Conservation (phyloP, 2,888 invertebrate genomes). For the Endomychus coccineus region DNA sequence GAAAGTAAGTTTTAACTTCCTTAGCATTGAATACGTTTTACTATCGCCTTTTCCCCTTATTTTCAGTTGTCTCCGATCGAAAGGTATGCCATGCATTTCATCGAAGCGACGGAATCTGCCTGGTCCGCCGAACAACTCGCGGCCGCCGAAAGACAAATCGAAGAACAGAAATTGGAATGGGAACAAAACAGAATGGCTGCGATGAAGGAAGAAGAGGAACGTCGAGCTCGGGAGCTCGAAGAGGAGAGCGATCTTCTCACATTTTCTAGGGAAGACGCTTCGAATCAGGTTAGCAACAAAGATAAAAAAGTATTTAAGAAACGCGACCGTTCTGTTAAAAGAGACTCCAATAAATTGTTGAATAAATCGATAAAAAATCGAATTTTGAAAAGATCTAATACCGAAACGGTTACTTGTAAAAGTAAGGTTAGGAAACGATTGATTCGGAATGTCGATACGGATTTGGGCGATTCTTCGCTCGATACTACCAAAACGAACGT, state of each 20-base stretch:
- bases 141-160: conserved; percentile 82
- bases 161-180: conserved; percentile 80
- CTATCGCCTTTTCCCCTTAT: conserved; percentile 6
- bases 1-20: conserved; percentile 53
- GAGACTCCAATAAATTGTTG: neutral
- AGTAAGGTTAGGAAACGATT: conserved; percentile 7
- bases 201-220: conserved; percentile 58
- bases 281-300: conserved; percentile 71
- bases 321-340: conserved; percentile 5
- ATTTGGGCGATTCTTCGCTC: conserved; percentile 4
- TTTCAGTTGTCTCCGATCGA: conserved; percentile 86
- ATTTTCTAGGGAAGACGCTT: conserved; percentile 69
- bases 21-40: neutral
- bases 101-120: conserved; percentile 77
- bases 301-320: conserved; percentile 23
- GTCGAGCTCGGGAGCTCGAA: conserved; percentile 52
- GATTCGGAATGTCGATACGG: conserved; percentile 16
- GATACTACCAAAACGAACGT: conserved; percentile 12
- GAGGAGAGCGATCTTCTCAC: conserved; percentile 60
- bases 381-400: conserved; percentile 8
- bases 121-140: conserved; percentile 79
- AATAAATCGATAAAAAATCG: neutral
- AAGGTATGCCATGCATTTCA: conserved; percentile 87
- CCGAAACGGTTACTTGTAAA: conserved; percentile 11
- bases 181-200: conserved; percentile 74